These are phyloP conservation scores for Heliconius nattereri DNA, from an alignment of 1,140 invertebrate species.

Conservation along the genomic window DNA sequence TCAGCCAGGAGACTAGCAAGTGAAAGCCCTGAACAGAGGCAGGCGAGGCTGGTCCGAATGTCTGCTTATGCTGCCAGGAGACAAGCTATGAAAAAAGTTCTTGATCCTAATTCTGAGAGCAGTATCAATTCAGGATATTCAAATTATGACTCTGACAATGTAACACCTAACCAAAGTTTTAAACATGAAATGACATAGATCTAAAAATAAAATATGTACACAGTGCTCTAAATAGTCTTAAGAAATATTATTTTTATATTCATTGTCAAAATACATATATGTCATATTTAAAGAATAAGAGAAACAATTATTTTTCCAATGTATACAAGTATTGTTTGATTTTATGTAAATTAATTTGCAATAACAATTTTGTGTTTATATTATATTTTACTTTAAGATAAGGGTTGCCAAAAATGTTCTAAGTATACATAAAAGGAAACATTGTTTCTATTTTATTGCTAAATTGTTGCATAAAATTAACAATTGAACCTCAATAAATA, in stretches of 20 bases:
- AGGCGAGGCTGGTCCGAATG: slow-evolving; percentile 78
- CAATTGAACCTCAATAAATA: not conserved
- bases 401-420: not conserved
- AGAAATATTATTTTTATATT: slow-evolving; percentile 17
- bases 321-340: not conserved
- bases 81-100: slow-evolving; percentile 62
- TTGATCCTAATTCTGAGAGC: slow-evolving; percentile 14
- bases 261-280: not conserved
- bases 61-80: slow-evolving; percentile 75
- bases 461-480: not conserved
- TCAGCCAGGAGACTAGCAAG: slow-evolving; percentile 74
- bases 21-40: slow-evolving; percentile 80
- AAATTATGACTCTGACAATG: slow-evolving; percentile 19
- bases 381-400: not conserved
- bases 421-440: not conserved
- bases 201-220: not conserved
- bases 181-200: slow-evolving; percentile 14
- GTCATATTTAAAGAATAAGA: not conserved
- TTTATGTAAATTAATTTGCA: not conserved
- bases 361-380: not conserved
- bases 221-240: not conserved
- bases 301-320: not conserved
- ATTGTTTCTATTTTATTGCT: not conserved
- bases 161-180: slow-evolving; percentile 41
- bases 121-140: slow-evolving; percentile 11